These are phyloP conservation scores for Hyalella azteca DNA, from an alignment of 2,888 invertebrate genomes.

Conservation along the genomic window DNA sequence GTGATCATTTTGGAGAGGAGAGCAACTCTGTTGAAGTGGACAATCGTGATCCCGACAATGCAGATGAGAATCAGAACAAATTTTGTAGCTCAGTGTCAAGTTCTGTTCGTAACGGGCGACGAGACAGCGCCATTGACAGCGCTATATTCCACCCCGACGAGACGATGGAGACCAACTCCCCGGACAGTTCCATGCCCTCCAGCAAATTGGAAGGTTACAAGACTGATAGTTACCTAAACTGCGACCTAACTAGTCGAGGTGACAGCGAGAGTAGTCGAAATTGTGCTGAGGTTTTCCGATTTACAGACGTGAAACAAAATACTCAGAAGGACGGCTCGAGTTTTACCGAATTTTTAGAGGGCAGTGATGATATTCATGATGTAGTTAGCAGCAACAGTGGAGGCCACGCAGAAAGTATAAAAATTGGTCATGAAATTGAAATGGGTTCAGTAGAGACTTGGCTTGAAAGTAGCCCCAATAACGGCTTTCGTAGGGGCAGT, in stretches of 20 bases:
- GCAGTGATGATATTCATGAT: too few species aligned
- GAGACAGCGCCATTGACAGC: conserved; percentile 3
- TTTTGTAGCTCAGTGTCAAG: not conserved
- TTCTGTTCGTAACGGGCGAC: not conserved
- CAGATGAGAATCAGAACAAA: not conserved
- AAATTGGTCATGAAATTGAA: too few species aligned
- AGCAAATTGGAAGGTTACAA: not conserved
- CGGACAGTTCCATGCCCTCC: not conserved
- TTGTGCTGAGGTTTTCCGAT: too few species aligned
- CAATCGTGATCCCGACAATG: not conserved
- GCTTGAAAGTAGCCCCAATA: too few species aligned
- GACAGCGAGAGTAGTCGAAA: not conserved
- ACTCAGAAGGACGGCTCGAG: too few species aligned
- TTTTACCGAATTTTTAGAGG: too few species aligned
- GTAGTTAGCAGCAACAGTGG: too few species aligned
- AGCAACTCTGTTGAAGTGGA: not conserved
- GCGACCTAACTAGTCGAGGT: not conserved
- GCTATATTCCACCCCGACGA: not conserved
- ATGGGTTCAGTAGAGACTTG: too few species aligned
- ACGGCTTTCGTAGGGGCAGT: too few species aligned
- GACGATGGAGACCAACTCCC: not conserved
- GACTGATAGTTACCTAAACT: not conserved
- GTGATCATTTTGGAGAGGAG: not conserved
- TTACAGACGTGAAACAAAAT: too few species aligned
- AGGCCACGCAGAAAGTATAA: too few species aligned